Evolutionary conservation across 2,113 vertebrate genomes (phyloP).

Genomic region (Urocitellus parryii): DNA sequence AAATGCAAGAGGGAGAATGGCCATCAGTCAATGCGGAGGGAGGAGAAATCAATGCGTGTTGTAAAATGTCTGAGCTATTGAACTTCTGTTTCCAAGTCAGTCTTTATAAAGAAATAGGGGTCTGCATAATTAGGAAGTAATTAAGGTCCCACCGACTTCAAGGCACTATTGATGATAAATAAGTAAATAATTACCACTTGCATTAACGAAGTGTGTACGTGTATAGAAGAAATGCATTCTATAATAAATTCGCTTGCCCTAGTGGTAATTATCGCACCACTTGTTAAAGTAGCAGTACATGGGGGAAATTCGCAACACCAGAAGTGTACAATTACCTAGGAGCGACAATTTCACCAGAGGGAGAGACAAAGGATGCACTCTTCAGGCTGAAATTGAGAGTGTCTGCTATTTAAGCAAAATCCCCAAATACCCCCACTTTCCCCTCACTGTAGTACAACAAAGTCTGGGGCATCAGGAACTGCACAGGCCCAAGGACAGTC

Average conservation of each 20-base stretch:
- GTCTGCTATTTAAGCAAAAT: slow-evolving; percentile 1
- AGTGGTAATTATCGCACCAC: slow-evolving; percentile 40
- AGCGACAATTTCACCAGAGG: neutral
- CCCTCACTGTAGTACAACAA: neutral
- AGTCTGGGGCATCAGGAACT: neutral
- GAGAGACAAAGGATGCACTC: neutral
- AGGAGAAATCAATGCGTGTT: slow-evolving; percentile 88
- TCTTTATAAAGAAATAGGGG: slow-evolving; percentile 85
- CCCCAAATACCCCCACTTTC: neutral
- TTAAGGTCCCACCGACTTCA: slow-evolving; percentile 75
- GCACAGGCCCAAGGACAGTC: neutral
- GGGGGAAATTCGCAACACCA: neutral
- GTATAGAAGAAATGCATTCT: slow-evolving; percentile 51
- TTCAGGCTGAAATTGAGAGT: slow-evolving; percentile 15
- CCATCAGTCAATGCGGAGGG: slow-evolving; percentile 88
- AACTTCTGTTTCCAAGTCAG: slow-evolving; percentile 81
- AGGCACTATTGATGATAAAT: slow-evolving; percentile 80
- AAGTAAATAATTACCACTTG: slow-evolving; percentile 81
- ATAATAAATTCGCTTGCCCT: slow-evolving; percentile 13
- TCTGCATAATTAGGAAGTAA: slow-evolving; percentile 86
- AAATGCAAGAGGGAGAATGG: slow-evolving; percentile 86
- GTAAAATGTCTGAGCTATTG: slow-evolving; percentile 87
- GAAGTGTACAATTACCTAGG: neutral
- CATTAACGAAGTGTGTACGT: slow-evolving; percentile 68
- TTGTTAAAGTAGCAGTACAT: slow-evolving; percentile 19